Base-by-base conservation (phyloP, 2,797 vertebrate species). In the Pangasius krempfi region DNA sequence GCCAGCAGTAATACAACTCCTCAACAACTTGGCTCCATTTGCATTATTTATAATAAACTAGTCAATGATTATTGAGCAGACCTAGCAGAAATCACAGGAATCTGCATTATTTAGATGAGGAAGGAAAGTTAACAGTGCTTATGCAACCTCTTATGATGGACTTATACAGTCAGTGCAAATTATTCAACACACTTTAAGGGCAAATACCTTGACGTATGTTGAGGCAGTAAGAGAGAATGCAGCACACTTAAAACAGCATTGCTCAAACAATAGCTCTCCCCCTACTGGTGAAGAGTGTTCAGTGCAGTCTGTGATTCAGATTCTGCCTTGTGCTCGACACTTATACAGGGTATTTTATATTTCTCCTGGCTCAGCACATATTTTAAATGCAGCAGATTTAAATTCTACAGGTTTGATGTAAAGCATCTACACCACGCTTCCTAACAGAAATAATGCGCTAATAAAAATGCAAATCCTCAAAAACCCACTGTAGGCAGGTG, bases 221-320 rank as follows among this genome's bases (percentile, higher is more conserved):
- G 44, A 80, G 10, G n/a, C 30, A 33, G 56, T 83, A 44, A 25
- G 3, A 9, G 58, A 73, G 12, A 37, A 9, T 50, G 75, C 27
- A 70, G 60, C 6, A 18, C 22, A 33, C 18, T 81, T 10, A 62
- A 68, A 79, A 27, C 37, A 22, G 25, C n/a, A 76, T 50, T 13
- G 52, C 58, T 13, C 3, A 72, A 37, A 54, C 72, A 40, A 37
- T 85, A 91, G 89, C 92, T 18, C 93, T 6, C 93, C 93, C 92
- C 90, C 93, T 93, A 89, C 90, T 92, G 94, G 94, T 88, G 66
- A 8, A 5, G 50, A 0, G 0, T 0, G 10, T 0, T 3, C 75
- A 54, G 8, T 90, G 84, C 92, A 91, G 3, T 73, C 47, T 70
- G 22, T 1, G 9, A 7, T 14, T 52, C 47, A 25, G 44, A 44